These are phyloP conservation scores for Drosophila erecta DNA, from an alignment of 1,140 invertebrate species.

Conservation along the genomic window DNA sequence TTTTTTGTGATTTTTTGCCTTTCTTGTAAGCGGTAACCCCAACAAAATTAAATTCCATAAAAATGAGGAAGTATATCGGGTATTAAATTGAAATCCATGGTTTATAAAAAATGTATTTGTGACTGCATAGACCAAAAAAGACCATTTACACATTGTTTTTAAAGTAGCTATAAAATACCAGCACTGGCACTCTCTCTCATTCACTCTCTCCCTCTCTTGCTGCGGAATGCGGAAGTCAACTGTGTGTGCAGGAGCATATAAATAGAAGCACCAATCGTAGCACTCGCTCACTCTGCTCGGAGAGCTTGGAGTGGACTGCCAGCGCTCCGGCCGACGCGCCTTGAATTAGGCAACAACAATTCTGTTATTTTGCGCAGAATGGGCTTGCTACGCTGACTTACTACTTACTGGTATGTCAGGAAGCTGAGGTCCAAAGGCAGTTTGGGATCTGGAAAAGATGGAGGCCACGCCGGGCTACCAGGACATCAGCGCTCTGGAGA, in stretches of 20 bases:
- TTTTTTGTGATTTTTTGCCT: no score
- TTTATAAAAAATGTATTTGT: no score
- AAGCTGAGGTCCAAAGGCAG: background rate
- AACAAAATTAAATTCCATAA: no score
- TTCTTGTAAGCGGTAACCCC: no score
- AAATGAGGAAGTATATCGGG: no score
- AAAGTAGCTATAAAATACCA: background rate
- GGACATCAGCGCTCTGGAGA: conserved; percentile 78
- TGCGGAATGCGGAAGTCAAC: conserved; percentile 55
- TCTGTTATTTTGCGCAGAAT: conserved; percentile 27
- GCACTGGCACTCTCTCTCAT: conserved; percentile 1
- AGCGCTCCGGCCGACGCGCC: conserved; percentile 38
- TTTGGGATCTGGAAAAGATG: conserved; percentile 30
- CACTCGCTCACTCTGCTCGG: conserved; percentile 61
- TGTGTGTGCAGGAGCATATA: conserved; percentile 56
- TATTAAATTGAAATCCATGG: no score
- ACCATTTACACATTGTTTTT: background rate
- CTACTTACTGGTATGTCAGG: conserved; percentile 17
- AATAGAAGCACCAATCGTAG: conserved; percentile 63
- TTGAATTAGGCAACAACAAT: conserved; percentile 34
- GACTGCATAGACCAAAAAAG: no score
- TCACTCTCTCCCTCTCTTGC: conserved; percentile 8
- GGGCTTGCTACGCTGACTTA: conserved; percentile 3
- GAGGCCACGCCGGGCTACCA: conserved; percentile 69
- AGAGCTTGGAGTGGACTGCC: conserved; percentile 41